Evolutionary conservation across 2,797 vertebrate species (phyloP).

Genomic region (Spea hammondii): DNA sequence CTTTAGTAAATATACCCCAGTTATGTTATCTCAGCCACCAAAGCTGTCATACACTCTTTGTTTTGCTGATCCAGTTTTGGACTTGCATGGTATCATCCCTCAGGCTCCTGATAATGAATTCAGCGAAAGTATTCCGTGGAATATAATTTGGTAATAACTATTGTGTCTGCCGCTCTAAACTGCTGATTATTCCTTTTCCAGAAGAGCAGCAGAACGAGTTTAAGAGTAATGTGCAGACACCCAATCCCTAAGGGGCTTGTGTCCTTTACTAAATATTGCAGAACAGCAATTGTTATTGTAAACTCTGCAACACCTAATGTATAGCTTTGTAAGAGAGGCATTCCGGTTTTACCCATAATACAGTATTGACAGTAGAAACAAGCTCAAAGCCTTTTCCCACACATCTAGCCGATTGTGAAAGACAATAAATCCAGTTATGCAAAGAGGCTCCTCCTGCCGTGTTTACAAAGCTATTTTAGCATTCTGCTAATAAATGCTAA

Average conservation of each 20-base stretch:
- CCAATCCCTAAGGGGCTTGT: conserved; percentile 12
- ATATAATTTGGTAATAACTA: background rate
- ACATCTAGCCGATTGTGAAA: conserved; percentile 19
- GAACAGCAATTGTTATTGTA: conserved; percentile 3
- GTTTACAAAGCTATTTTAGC: conserved; percentile 25
- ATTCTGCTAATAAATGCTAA: conserved; percentile 33
- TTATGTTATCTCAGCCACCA: background rate
- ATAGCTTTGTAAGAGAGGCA: conserved; percentile 5
- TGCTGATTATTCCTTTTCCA: conserved; percentile 13
- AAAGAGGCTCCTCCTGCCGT: background rate
- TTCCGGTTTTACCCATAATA: background rate
- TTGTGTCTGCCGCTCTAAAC: background rate
- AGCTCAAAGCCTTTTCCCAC: background rate
- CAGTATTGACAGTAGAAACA: background rate
- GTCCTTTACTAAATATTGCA: background rate
- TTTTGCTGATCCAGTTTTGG: conserved; percentile 1
- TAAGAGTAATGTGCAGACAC: conserved; percentile 6
- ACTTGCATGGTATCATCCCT: background rate
- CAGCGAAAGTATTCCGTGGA: background rate
- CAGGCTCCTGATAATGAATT: background rate
- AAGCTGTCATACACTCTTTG: background rate
- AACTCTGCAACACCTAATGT: background rate
- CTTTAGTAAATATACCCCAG: background rate
- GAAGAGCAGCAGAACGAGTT: conserved; percentile 10
- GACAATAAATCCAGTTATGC: background rate